Base-by-base conservation (phyloP, 2,888 invertebrate species). In the Andrena chrysosceles region DNA sequence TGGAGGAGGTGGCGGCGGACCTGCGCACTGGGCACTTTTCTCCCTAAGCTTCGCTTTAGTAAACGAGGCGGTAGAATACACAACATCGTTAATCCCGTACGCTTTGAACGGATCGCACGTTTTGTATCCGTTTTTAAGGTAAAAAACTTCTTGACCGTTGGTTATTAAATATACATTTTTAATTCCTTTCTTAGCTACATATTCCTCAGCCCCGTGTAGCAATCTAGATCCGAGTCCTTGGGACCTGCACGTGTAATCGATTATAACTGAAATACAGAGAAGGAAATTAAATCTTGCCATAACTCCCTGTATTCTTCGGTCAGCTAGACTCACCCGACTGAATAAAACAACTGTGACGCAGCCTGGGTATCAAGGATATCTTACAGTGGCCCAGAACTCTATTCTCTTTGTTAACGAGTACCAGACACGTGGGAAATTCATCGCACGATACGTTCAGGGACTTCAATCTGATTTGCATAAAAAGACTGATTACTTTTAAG, bases 381-480 rank as follows among this genome's bases (percentile, higher is more conserved):
- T 98, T 98, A 89, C 97, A 96, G 93, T 98, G 98, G 2, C 97
- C 98, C 89, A 98, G 94, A 64, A 97, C 95, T 72, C 93, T 92
- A 70, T 87, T 85, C 33, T 93, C 91, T 76, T 94, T 94, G 78
- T 95, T 94, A 77, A 97, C 94, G 82, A 98, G 94, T 89, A 97
- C 95, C 89, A 97, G 95, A 93, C 96, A 97, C 56, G 97, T 96
- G 29, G 97, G 97, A 90, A 97, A 94, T 71, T 94, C 94, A 91
- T 97, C 97, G 91, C 96, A 96, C 0, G 97, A 97, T 54, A 96
- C 95, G 93, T 96, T 95, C 68, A 98, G 94, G 69, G 97, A 97
- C 93, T 96, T 95, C 94, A 97, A 95, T 91, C 95, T 95, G 83
- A 62, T 85, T 83, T 67, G 60, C 52, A 79, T 31, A 49, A 62